Conservation (phyloP, 2,888 invertebrate species). For the Prostheceraeus crozeri region DNA sequence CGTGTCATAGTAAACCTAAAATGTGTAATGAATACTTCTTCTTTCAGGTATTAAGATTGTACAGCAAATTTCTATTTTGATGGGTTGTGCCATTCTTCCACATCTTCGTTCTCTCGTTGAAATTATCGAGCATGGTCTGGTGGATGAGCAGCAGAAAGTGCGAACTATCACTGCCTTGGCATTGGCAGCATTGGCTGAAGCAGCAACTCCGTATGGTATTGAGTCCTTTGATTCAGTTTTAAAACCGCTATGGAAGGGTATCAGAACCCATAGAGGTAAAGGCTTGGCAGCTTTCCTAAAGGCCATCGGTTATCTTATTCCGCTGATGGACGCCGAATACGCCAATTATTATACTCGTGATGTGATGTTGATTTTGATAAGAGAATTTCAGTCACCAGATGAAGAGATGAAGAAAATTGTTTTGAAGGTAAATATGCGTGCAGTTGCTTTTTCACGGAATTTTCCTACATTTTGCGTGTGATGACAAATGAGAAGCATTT, state of each 20-base stretch:
- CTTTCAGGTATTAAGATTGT: constrained; percentile 78
- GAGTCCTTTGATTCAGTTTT: constrained; percentile 98
- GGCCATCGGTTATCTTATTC: constrained; percentile 96
- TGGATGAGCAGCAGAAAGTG: constrained; percentile 98
- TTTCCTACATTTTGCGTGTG: constrained; percentile 39
- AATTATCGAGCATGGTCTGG: constrained; percentile 94
- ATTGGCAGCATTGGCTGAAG: constrained; percentile 94
- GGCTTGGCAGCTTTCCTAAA: constrained; percentile 97
- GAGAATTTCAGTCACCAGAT: constrained; percentile 98
- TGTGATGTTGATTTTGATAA: constrained; percentile 94
- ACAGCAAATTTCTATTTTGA: constrained; percentile 96
- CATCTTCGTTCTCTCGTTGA: constrained; percentile 95
- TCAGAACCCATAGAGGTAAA: constrained; percentile 69
- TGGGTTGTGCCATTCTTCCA: constrained; percentile 98
- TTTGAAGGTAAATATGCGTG: too few relatives aligned
- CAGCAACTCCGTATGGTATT: constrained; percentile 97
- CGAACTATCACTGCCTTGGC: constrained; percentile 96
- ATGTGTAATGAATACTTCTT: too few relatives aligned
- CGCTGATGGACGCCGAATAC: constrained; percentile 98
- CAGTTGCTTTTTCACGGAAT: too few relatives aligned
- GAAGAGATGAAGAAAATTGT: constrained; percentile 99
- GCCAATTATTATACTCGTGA: constrained; percentile 98
- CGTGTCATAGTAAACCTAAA: too few relatives aligned
- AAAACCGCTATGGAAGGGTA: constrained; percentile 98
- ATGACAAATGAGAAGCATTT: too few relatives aligned